Evolutionary conservation across 2,888 invertebrate species (phyloP), one percentile per base, ranked within the genome.

Genomic region (Limenitis camilla): DNA sequence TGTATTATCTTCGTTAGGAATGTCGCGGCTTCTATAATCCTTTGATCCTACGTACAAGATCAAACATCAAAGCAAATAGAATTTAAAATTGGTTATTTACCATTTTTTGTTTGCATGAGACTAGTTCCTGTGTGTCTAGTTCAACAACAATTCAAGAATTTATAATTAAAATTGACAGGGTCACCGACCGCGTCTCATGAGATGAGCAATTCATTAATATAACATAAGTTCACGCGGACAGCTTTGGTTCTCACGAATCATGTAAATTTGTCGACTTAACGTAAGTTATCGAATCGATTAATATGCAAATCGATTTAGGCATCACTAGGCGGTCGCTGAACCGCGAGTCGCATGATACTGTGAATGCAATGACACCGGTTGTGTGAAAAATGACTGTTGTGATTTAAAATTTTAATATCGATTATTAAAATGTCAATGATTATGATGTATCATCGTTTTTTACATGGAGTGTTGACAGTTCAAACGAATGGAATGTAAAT

Each of bases 321-420:
- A 85, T 83, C 87, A 81, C 85, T 82, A 81, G 79, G 59, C 78
- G 86, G 85, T 83, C 85, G 83, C 64, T 80, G 85, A 85, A 80
- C 85, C 69, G 69, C 67, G 68, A 75, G 72, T 81, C 77, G 78
- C 74, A 67, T 75, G 72, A 69, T 75, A 75, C 71, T 76, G 84
- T 80, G 94, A 66, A 61, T 55, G 61, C 58, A 55, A 52, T 61
- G 63, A 94, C 88, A 96, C 93, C 85, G 94, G 94, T 85, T 96
- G 96, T 77, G 96, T 96, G 69, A 96, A 96, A 69, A 95, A 89
- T 79, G 92, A 78, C 92, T 93, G 56, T 72, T 65, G 69, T 67
- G 69, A 69, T 67, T 64, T 62, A 60, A 67, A 66, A 65, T 68
- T 56, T 63, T 52, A 59, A 64, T 63, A 63, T 63, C 55, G 62